Conservation (phyloP, 1,140 invertebrate genomes). For the Phymorhynchus buccinoides region DNA sequence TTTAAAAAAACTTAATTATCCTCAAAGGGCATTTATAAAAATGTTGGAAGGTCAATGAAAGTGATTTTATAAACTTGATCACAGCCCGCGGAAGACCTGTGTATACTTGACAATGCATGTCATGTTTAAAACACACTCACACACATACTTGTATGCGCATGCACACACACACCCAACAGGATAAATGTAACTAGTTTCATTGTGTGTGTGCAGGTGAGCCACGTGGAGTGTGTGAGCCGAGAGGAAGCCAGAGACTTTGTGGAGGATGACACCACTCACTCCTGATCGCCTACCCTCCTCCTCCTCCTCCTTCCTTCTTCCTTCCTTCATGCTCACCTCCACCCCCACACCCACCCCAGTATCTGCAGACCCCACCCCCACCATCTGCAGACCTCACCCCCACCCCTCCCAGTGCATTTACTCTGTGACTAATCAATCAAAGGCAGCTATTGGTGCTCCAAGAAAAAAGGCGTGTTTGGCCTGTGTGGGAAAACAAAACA, state of each 20-base stretch:
- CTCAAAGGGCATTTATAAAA: background rate
- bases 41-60: background rate
- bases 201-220: slow-evolving; percentile 72
- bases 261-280: slow-evolving; percentile 82
- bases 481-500: too few relatives aligned
- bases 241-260: slow-evolving; percentile 98
- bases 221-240: slow-evolving; percentile 78
- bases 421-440: background rate
- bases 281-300: slow-evolving; percentile 41
- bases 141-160: background rate
- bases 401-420: background rate
- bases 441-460: slow-evolving; percentile 4
- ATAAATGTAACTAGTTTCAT: slow-evolving; percentile 85
- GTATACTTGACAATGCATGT: too few relatives aligned
- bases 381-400: background rate
- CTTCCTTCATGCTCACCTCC: background rate
- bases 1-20: too few relatives aligned
- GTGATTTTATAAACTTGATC: background rate
- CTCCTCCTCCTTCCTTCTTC: background rate
- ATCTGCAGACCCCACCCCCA: slow-evolving; percentile 8
- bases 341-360: background rate
- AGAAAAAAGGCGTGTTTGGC: background rate
- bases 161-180: slow-evolving; percentile 71
- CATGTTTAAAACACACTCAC: background rate
- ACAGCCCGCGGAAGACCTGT: too few relatives aligned